These are phyloP conservation scores for Neogobius melanostomus DNA, from an alignment of 2,113 vertebrate species.

Conservation along the genomic window DNA sequence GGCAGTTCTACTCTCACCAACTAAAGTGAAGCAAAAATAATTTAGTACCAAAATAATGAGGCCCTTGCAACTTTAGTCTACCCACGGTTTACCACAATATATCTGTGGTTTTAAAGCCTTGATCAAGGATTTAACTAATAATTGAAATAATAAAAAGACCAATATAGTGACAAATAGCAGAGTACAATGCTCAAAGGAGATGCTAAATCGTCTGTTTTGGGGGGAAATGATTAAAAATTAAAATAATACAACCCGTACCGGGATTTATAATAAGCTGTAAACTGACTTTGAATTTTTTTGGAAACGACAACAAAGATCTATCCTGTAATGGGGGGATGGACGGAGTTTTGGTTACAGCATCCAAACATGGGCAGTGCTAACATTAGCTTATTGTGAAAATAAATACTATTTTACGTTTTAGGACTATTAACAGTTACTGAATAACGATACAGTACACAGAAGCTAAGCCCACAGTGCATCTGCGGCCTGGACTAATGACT, in stretches of 20 bases:
- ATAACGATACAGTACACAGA: neutral
- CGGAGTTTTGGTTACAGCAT: neutral
- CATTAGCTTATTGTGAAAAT: slow-evolving; percentile 3
- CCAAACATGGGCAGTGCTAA: neutral
- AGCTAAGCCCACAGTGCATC: neutral
- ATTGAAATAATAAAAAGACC: too few relatives aligned
- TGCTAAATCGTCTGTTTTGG: too few relatives aligned
- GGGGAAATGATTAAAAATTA: neutral
- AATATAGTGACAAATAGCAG: too few relatives aligned
- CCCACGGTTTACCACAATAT: too few relatives aligned
- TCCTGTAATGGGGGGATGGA: neutral
- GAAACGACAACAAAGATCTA: neutral
- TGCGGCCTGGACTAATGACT: neutral
- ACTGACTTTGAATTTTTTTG: neutral
- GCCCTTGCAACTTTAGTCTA: too few relatives aligned
- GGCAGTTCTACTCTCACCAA: too few relatives aligned
- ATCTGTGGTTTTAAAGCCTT: too few relatives aligned
- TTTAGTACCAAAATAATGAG: too few relatives aligned
- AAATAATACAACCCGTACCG: neutral
- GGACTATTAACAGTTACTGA: neutral
- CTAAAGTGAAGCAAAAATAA: too few relatives aligned
- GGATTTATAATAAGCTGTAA: neutral
- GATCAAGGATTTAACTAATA: too few relatives aligned
- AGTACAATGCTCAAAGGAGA: too few relatives aligned
- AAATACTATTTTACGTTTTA: neutral